Evolutionary conservation across 2,113 vertebrate species (phyloP).

Genomic region (Thymallus thymallus): DNA sequence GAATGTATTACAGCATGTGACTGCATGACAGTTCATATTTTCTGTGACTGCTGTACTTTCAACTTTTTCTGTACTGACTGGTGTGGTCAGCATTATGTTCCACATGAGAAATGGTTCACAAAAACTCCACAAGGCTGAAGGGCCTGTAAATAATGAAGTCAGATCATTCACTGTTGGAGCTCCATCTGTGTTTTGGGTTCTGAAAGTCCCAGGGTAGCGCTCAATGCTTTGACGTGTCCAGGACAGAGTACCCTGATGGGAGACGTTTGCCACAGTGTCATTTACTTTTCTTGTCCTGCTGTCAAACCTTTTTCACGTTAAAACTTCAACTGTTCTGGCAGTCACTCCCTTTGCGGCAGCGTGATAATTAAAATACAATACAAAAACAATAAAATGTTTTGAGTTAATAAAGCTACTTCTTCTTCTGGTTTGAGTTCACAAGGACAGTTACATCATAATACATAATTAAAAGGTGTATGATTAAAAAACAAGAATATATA

Average conservation of each 20-base stretch:
- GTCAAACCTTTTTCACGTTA: constrained; percentile 59
- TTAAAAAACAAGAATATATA: constrained; percentile 49
- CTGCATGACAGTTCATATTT: constrained; percentile 43
- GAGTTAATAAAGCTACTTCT: constrained; percentile 34
- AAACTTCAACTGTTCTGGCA: constrained; percentile 54
- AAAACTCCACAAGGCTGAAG: constrained; percentile 31
- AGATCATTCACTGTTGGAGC: constrained; percentile 44
- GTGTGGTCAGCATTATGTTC: constrained; percentile 54
- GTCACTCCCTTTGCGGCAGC: constrained; percentile 48
- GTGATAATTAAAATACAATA: constrained; percentile 65
- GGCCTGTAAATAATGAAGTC: constrained; percentile 37
- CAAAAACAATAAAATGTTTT: constrained; percentile 33
- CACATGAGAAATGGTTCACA: constrained; percentile 47
- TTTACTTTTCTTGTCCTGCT: constrained; percentile 42
- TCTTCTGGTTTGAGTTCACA: constrained; percentile 41
- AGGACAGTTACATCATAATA: constrained; percentile 38
- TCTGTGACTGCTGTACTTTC: constrained; percentile 39
- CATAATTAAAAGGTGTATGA: constrained; percentile 54
- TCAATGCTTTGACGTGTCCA: constrained; percentile 41
- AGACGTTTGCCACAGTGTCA: constrained; percentile 60
- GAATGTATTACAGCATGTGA: constrained; percentile 24
- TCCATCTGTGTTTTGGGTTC: constrained; percentile 41
- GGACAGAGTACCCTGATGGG: constrained; percentile 57
- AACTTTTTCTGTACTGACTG: constrained; percentile 47
- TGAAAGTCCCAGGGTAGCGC: constrained; percentile 25